These are phyloP conservation scores for Pterocles burchelli DNA, from an alignment of 2,113 vertebrate species.

Conservation along the genomic window DNA sequence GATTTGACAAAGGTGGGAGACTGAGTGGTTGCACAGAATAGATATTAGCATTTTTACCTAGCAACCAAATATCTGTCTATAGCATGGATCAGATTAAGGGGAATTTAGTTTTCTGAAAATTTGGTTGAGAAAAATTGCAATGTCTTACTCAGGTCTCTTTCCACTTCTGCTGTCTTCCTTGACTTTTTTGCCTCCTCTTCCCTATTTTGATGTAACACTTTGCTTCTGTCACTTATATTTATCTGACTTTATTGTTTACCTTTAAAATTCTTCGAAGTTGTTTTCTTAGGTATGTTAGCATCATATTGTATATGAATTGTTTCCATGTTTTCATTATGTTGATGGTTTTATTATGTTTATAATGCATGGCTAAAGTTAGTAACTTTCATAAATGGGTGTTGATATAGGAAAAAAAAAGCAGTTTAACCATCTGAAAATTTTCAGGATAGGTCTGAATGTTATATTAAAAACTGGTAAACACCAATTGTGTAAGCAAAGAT, in stretches of 20 bases:
- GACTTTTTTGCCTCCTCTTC: not conserved
- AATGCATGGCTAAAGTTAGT: not conserved
- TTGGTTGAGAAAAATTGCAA: not conserved
- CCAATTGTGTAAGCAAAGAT: not conserved
- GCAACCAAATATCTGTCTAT: not conserved
- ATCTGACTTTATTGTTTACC: not conserved
- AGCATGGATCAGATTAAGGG: not conserved
- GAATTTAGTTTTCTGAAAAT: not conserved
- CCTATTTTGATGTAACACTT: not conserved
- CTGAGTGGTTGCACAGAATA: not conserved
- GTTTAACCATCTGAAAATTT: not conserved
- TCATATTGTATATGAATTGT: not conserved
- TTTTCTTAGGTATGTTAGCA: not conserved
- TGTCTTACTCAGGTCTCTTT: not conserved
- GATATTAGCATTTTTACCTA: not conserved
- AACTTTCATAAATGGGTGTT: not conserved
- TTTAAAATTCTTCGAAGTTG: not conserved
- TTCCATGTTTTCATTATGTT: not conserved
- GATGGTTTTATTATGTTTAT: not conserved
- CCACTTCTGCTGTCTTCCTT: not conserved
- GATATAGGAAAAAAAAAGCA: not conserved
- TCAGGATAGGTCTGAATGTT: not conserved
- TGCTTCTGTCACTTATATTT: not conserved
- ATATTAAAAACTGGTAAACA: not conserved
- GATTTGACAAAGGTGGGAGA: not conserved